These are phyloP conservation scores for Copidosoma aretas DNA, from an alignment of 2,888 invertebrate species.

Conservation along the genomic window DNA sequence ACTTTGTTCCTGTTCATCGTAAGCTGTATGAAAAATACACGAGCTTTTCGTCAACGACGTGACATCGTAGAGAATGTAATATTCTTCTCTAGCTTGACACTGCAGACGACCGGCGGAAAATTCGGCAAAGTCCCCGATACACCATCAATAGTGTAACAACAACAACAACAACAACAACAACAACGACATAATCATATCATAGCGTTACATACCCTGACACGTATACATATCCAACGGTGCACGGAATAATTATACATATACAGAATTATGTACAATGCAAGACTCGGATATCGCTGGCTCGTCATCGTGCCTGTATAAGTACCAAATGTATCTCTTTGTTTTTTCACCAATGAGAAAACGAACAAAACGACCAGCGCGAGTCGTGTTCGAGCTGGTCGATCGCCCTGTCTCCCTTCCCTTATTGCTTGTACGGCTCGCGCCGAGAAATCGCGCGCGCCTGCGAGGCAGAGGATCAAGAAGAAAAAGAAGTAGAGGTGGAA, in stretches of 20 bases:
- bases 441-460: conserved; percentile 12
- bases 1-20: background rate
- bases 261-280: background rate
- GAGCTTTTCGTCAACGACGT: conserved; percentile 17
- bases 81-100: background rate
- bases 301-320: background rate
- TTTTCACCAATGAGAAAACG: background rate
- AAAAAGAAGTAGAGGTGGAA: background rate
- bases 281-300: background rate
- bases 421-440: conserved; percentile 33
- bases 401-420: conserved; percentile 26
- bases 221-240: background rate
- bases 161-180: too few species aligned
- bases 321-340: background rate
- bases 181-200: too few species aligned
- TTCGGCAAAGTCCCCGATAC: conserved; percentile 14
- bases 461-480: conserved; percentile 11
- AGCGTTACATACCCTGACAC: background rate
- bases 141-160: background rate
- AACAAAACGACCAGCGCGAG: background rate
- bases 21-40: conserved; percentile 35
- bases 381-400: conserved; percentile 6
- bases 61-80: conserved; percentile 13
- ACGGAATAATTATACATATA: background rate
- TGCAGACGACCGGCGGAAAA: conserved; percentile 2